Percentiles rank a stretch among this genome's conserved stretches.
These are phyloP conservation scores for Drosophila punjabiensis DNA, from an alignment of 1,140 invertebrate species.

Conservation along the genomic window DNA sequence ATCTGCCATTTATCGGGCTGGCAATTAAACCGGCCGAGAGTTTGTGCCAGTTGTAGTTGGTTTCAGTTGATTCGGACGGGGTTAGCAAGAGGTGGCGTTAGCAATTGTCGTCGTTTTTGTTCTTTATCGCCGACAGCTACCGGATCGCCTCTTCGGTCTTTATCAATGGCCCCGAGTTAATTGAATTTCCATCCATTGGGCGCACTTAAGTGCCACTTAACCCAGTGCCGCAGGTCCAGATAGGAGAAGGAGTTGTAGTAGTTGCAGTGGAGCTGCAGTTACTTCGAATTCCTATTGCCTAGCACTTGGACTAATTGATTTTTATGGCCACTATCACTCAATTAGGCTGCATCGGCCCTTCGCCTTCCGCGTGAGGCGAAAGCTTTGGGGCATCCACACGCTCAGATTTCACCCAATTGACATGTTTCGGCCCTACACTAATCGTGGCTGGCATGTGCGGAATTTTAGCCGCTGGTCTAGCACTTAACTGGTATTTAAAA, in stretches of 20 bases:
- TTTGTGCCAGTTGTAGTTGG: constrained; percentile 24
- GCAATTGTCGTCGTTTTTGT: constrained; percentile 45
- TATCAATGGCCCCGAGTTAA: constrained; percentile 50
- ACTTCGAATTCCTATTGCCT: constrained; percentile 15
- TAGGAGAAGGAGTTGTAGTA: constrained; percentile 17
- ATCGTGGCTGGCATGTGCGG: constrained; percentile 29
- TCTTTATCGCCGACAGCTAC: constrained; percentile 47
- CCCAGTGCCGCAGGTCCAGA: constrained; percentile 38
- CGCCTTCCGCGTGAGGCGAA: constrained; percentile 11
- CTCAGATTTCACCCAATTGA: constrained; percentile 41
- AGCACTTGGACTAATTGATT: constrained; percentile 53
- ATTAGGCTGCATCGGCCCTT: constrained; percentile 21
- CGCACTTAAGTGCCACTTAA: constrained; percentile 65
- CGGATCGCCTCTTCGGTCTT: constrained; percentile 31
- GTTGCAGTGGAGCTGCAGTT: constrained; percentile 1
- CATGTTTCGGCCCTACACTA: constrained; percentile 28
- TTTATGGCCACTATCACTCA: constrained; percentile 34
- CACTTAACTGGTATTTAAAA: constrained; percentile 27
- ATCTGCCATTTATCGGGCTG: constrained; percentile 60
- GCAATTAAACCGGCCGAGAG: constrained; percentile 52
- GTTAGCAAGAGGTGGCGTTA: constrained; percentile 40
- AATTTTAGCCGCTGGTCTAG: constrained; percentile 40
- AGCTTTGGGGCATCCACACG: constrained; percentile 7
- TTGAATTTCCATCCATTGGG: constrained; percentile 53
- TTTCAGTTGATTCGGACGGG: constrained; percentile 11